Evolutionary conservation across 2,113 vertebrate species (phyloP), one percentile per base, ranked within the genome.

Genomic region (Nematolebias whitei): DNA sequence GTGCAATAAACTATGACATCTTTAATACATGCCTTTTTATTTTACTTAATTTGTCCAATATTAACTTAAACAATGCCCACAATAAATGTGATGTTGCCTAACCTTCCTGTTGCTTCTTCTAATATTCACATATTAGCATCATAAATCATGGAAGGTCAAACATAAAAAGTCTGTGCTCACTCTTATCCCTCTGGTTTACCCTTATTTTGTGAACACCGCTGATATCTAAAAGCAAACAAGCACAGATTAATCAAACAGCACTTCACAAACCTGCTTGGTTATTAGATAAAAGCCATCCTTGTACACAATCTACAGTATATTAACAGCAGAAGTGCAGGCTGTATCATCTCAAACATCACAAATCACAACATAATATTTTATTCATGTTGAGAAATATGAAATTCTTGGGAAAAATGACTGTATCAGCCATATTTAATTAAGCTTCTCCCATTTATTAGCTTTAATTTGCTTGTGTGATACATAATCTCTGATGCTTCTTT

Each of bases 401-500:
- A 56, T 39, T 40, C 6, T n/a, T 16, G 52, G 32, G 13, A 12
- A 23, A 56, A 56, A 9, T 55, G 49, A 77, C 63, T 76, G 81
- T 87, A 90, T 90, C 85, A 89, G 85, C 80, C 82, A 78, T 55
- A 54, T 71, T 38, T 12, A 61, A 76, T 80, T 82, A 71, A 49
- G 63, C 59, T 53, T 57, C 68, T 66, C 71, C 43, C 72, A 58
- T 74, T 23, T 50, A 51, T 69, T 12, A 38, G 49, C 61, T n/a
- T 18, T 58, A 52, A 49, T 63, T 56, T 64, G 55, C 14, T 32
- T 75, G 50, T 29, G 32, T 69, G 51, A 71, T 64, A 5, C 4
- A 2, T 4, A 53, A 29, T 29, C 9, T 58, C 10, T 18, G 20
- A 43, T 19, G 15, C 12, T 2, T 35, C n/a, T 19, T 54, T 12